Evolutionary conservation across 2,888 invertebrate genomes (phyloP).

Genomic region (Pseudococcus longispinus): DNA sequence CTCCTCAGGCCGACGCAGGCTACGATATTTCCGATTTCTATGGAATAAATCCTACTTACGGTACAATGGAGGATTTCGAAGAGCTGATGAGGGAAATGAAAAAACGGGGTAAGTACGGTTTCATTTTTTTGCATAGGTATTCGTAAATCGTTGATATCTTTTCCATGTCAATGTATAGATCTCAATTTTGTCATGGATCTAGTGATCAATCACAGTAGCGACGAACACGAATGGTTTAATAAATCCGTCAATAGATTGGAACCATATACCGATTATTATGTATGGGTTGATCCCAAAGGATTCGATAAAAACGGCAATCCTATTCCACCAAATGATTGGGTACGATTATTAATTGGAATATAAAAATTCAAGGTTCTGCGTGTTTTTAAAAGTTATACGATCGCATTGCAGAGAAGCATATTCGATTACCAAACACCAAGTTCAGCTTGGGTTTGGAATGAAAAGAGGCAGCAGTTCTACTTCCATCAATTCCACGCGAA

Average conservation of each 20-base stretch:
- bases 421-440: neutral
- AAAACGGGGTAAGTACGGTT: neutral
- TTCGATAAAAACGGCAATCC: slow-evolving; percentile 60
- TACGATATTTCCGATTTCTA: neutral
- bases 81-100: neutral
- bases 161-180: neutral
- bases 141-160: neutral
- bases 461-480: slow-evolving; percentile 73
- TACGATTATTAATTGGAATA: slow-evolving; percentile 59
- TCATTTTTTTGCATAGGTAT: neutral
- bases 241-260: slow-evolving; percentile 61
- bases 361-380: neutral
- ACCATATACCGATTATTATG: slow-evolving; percentile 65
- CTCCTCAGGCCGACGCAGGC: neutral
- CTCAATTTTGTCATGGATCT: slow-evolving; percentile 59
- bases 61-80: neutral
- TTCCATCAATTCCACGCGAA: slow-evolving; percentile 77
- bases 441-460: neutral
- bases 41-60: neutral
- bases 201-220: slow-evolving; percentile 62
- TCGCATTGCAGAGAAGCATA: neutral
- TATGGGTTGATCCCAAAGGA: slow-evolving; percentile 63
- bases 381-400: too few relatives aligned
- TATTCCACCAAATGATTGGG: slow-evolving; percentile 60
- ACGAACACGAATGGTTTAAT: slow-evolving; percentile 66